Evolutionary conservation across 2,113 vertebrate species (phyloP).

Genomic region (Myocastor coypus): DNA sequence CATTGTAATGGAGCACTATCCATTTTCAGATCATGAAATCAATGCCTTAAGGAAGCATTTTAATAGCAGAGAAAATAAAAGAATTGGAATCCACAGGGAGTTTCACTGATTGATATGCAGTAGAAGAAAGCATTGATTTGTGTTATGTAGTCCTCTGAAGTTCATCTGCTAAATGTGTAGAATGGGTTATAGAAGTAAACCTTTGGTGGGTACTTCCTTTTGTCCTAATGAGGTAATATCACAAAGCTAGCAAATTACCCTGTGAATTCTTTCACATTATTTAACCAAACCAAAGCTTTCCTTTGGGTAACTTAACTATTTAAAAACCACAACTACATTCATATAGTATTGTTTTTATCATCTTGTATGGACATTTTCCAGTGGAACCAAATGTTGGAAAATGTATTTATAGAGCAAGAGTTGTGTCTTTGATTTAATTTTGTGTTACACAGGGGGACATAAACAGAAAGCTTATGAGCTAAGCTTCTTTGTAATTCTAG

Average conservation of each 20-base stretch:
- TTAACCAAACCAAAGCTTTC: conserved; percentile 34
- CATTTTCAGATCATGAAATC: conserved; percentile 2
- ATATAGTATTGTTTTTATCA: neutral
- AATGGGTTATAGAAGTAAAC: neutral
- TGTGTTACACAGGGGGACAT: neutral
- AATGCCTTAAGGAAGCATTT: neutral
- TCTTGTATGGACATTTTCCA: conserved; percentile 10
- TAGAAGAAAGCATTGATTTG: conserved; percentile 39
- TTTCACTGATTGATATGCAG: neutral
- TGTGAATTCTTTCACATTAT: conserved; percentile 1
- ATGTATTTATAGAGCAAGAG: conserved; percentile 45
- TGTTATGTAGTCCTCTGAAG: conserved; percentile 3
- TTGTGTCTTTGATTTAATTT: conserved; percentile 4
- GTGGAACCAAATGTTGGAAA: neutral
- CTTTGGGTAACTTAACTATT: neutral
- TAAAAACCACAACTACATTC: neutral
- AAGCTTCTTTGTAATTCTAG: conserved; percentile 6
- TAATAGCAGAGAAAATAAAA: conserved; percentile 33
- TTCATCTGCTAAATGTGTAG: neutral
- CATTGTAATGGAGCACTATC: neutral
- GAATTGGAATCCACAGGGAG: conserved; percentile 18
- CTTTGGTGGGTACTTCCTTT: neutral
- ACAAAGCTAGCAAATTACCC: neutral
- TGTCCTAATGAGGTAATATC: neutral
- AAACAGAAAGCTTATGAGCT: neutral